Evolutionary conservation across 2,888 invertebrate species (phyloP), one percentile per base, ranked within the genome.

Genomic region (Mimumesa dahlbomi): DNA sequence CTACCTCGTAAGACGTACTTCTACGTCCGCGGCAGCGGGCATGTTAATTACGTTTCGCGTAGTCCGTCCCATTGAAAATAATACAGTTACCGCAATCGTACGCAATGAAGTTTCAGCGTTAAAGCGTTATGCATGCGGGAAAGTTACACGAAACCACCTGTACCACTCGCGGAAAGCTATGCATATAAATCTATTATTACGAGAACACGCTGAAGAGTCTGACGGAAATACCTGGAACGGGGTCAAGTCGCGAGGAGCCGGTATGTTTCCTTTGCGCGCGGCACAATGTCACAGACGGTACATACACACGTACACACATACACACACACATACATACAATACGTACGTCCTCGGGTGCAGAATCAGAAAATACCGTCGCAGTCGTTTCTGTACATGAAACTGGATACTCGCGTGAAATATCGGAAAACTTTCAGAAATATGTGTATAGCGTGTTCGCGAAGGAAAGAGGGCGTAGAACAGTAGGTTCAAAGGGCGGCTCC

Each of bases 121-220:
- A 36, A 25, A 31, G 22, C 38, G 40, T 57, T 70, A 38, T 25
- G 49, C 34, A 36, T 38, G 16, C 16, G 13, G 29, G 38, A 5
- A 22, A 68, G 38, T 50, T 63, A 34, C n/a, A n/a, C 42, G 46
- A 21, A 64, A 70, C 72, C 72, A 72, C 70, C 72, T 72, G 72
- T 61, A 56, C 71, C 58, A 29, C 50, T 50, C 34, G 49, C 59
- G 50, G 54, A 59, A 54, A 46, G 58, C 71, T 56, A 59, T 59
- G 59, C 64, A 68, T 61, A 68, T 62, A 68, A 68, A 68, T 70
- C 70, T 62, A 70, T 68, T 68, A 68, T 62, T 62, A 70, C 56
- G 61, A 42, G 68, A 22, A 50, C 34, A 45, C 29, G 11, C 34
- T 29, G 42, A 7, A 50, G 31, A 45, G 54, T 16, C 38, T 31